A percentile compares a stretch with the other conserved stretches of the same genome.
These are phyloP conservation scores for Orius laevigatus DNA, from an alignment of 1,140 invertebrate species.

Conservation along the genomic window DNA sequence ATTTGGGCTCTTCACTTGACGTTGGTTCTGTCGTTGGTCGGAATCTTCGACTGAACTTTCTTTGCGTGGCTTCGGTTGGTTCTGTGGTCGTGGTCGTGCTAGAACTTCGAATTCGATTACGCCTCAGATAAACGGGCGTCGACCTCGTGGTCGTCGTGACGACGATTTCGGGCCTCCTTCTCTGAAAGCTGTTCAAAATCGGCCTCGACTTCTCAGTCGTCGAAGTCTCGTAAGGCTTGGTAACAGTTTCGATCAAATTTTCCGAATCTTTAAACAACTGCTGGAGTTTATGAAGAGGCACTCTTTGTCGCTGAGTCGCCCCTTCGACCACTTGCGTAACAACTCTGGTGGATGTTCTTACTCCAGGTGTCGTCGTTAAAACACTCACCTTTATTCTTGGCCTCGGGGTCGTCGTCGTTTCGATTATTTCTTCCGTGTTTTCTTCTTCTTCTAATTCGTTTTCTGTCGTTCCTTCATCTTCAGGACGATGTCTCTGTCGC, in stretches of 20 bases:
- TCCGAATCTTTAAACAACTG: slow-evolving; percentile 17
- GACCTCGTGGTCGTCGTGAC: slow-evolving; percentile 7
- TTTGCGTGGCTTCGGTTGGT: neutral
- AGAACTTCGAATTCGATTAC: slow-evolving; percentile 6
- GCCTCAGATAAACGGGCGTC: slow-evolving; percentile 8
- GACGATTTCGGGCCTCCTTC: slow-evolving; percentile 7
- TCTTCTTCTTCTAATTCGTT: slow-evolving; percentile 20
- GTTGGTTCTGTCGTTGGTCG: slow-evolving; percentile 2
- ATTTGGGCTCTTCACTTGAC: neutral
- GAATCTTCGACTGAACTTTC: slow-evolving; percentile 4
- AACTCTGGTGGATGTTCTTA: slow-evolving; percentile 20
- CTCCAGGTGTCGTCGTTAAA: slow-evolving; percentile 11
- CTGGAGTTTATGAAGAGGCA: slow-evolving; percentile 20
- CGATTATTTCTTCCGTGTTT: slow-evolving; percentile 6
- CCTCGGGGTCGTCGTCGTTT: slow-evolving; percentile 13
- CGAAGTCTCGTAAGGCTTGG: slow-evolving; percentile 1
- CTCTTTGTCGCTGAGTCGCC: slow-evolving; percentile 20
- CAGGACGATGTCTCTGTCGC: slow-evolving; percentile 21
- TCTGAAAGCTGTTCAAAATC: neutral
- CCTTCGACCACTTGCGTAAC: slow-evolving; percentile 22
- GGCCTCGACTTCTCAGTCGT: neutral
- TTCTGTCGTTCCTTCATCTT: slow-evolving; percentile 19
- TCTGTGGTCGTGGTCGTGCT: slow-evolving; percentile 5
- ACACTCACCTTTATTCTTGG: slow-evolving; percentile 22
- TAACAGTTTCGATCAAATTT: slow-evolving; percentile 10